These are phyloP conservation scores for Euwallacea similis DNA, from an alignment of 1,140 invertebrate genomes.

Conservation along the genomic window DNA sequence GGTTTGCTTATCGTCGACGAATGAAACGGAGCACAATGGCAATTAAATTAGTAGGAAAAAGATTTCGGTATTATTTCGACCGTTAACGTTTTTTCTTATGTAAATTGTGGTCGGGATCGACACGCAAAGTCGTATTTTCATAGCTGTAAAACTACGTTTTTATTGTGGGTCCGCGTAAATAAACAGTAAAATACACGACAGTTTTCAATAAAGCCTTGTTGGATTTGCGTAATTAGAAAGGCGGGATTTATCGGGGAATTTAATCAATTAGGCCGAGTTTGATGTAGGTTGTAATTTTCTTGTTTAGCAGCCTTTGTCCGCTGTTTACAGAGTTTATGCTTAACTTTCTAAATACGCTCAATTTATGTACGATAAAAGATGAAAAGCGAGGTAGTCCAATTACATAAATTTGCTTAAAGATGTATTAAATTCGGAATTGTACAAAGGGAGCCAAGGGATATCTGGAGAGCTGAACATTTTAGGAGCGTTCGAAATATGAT, in stretches of 20 bases:
- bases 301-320: neutral
- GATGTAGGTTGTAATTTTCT: neutral
- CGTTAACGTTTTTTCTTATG: constrained; percentile 18
- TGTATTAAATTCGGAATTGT: too few relatives aligned
- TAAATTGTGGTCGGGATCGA: constrained; percentile 1
- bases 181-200: neutral
- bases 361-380: neutral
- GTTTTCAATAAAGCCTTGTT: neutral
- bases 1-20: constrained; percentile 10
- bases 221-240: neutral
- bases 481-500: too few relatives aligned
- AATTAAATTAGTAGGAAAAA: constrained; percentile 20
- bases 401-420: too few relatives aligned
- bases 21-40: constrained; percentile 17
- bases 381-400: neutral
- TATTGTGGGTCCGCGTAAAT: constrained; percentile 6
- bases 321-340: neutral
- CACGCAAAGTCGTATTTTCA: constrained; percentile 13
- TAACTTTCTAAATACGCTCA: neutral
- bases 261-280: neutral
- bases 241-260: neutral
- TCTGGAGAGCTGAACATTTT: too few relatives aligned
- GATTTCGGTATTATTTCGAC: constrained; percentile 7
- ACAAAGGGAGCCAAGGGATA: too few relatives aligned
- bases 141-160: constrained; percentile 6